Base-by-base conservation (phyloP, 1,140 invertebrate genomes). In the Apis cerana region DNA sequence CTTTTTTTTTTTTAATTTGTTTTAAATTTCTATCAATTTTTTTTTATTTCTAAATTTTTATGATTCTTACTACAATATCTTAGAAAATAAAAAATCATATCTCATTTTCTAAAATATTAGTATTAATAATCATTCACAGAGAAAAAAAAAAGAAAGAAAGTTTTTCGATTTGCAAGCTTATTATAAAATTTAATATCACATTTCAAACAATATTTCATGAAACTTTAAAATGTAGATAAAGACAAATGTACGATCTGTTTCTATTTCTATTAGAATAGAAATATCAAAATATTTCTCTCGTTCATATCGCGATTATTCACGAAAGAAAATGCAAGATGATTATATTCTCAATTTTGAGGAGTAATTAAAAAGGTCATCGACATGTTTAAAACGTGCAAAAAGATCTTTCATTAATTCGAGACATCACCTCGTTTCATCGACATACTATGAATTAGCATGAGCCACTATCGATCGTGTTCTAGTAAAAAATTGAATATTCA, bases 351-450 rank as follows among this genome's bases (percentile, higher is more conserved):
- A 50, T 58, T 62, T 59, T 43, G 10, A 13, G 23, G 48, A 75
- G 67, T 81, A 75, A 67, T 82, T 76, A 69, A 67, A 43, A 77
- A 78, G 48, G 69, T 86, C 69, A 50, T 75, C 62, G 68, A 67
- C 81, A 50, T 33, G 52, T 33, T 69, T 15, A 61, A 48, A 19
- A 72, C 27, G n/a, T 48, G 54, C 52, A 68, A 59, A 77, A 9
- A 9, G 61, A 2, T 21, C 58, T 80, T 80, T 59, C 48, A 77
- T 84, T 77, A 81, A 54, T 83, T 80, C 61, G 21, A 71, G 21
- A 76, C 61, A 19, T 67, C n/a, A 23, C 21, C 27, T 74, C 58
- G 17, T 43, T 27, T 64, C 58, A 33, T 54, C 19, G 19, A n/a
- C 61, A 56, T 43, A 48, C 80, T 48, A 21, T 72, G 19, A 84